Percentiles rank a stretch among this genome's conserved stretches.
Evolutionary conservation across 2,888 invertebrate species (phyloP).

Genomic region (Lysandra coridon): DNA sequence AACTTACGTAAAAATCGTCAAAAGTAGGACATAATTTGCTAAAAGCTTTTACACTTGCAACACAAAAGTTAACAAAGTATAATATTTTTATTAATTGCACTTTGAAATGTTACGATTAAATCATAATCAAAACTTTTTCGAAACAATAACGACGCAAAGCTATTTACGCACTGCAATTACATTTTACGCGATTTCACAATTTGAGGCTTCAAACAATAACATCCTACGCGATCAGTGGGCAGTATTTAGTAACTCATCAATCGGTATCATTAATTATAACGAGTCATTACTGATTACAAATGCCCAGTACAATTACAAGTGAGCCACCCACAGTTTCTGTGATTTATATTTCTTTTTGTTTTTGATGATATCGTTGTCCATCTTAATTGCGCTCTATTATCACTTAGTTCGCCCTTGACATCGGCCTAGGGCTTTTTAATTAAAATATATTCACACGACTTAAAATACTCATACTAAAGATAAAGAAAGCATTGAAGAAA

Average conservation of each 20-base stretch:
- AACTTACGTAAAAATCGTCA: too few relatives aligned
- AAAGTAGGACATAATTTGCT: too few relatives aligned
- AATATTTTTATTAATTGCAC: constrained; percentile 1
- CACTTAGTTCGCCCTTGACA: not conserved
- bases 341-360: constrained; percentile 61
- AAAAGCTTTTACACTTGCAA: not conserved
- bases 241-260: constrained; percentile 47
- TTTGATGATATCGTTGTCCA: constrained; percentile 37
- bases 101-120: not conserved
- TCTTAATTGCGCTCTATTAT: constrained; percentile 6
- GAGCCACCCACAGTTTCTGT: constrained; percentile 44
- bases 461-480: not conserved
- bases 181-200: constrained; percentile 25
- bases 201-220: constrained; percentile 24
- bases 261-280: constrained; percentile 70
- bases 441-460: not conserved
- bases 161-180: constrained; percentile 48
- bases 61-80: not conserved
- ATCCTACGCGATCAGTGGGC: constrained; percentile 66
- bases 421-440: not conserved
- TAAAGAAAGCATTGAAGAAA: too few relatives aligned
- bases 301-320: constrained; percentile 56
- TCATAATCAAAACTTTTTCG: not conserved
- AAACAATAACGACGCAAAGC: not conserved
- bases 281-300: constrained; percentile 69